Percentiles rank a stretch among this genome's conserved stretches.
Conservation (phyloP, 2,113 vertebrate species). For the Laterallus jamaicensis region DNA sequence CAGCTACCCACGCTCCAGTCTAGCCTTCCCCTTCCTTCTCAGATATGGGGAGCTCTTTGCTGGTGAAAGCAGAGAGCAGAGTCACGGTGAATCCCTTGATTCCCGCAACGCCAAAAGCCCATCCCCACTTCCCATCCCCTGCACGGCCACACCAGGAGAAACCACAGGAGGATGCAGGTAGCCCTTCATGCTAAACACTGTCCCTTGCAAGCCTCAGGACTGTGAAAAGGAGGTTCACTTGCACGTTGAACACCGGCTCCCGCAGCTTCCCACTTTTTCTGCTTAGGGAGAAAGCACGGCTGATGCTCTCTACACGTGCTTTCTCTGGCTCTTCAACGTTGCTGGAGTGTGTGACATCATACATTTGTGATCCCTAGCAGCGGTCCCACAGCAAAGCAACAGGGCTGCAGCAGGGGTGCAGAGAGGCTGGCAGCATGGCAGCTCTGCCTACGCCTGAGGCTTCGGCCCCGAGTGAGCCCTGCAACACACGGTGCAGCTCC, state of each 20-base stretch:
- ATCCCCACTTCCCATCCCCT: neutral
- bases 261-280: neutral
- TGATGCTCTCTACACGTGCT: neutral
- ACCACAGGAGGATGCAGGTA: neutral
- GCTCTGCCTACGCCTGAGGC: neutral
- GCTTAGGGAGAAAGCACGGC: neutral
- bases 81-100: neutral
- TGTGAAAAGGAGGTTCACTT: neutral
- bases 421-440: neutral
- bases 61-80: neutral
- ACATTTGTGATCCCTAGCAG: constrained; percentile 20
- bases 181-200: neutral
- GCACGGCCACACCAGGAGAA: neutral
- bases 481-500: accelerated
- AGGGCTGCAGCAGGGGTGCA: neutral
- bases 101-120: accelerated
- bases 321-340: neutral
- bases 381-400: constrained; percentile 23
- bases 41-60: neutral
- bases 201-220: neutral
- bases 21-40: neutral
- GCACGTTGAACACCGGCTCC: neutral
- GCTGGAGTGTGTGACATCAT: neutral
- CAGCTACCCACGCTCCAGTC: neutral
- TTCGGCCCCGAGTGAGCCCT: accelerated